These are phyloP conservation scores for Cephalopholis sonnerati DNA, from an alignment of 2,113 vertebrate genomes.

Conservation along the genomic window DNA sequence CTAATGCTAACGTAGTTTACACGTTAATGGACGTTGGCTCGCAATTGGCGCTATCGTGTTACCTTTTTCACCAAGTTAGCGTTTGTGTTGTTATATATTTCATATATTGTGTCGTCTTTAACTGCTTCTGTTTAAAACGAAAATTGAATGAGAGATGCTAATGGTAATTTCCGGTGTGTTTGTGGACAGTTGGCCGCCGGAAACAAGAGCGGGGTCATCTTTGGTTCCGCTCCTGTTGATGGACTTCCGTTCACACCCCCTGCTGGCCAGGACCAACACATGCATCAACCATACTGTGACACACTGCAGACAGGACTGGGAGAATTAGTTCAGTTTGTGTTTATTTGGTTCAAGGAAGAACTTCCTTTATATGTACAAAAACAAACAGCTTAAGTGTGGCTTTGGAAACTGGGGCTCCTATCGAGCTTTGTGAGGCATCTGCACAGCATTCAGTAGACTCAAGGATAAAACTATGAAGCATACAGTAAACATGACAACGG, in stretches of 20 bases:
- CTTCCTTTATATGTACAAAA: slow-evolving; percentile 74
- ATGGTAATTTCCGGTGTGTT: slow-evolving; percentile 19
- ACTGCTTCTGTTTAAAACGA: background rate
- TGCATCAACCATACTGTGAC: background rate
- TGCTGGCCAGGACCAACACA: background rate
- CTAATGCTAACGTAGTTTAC: background rate
- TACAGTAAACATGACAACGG: slow-evolving; percentile 65
- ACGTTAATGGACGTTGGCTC: background rate
- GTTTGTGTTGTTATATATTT: background rate
- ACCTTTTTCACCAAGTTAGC: background rate
- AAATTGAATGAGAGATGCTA: background rate
- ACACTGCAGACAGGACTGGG: background rate
- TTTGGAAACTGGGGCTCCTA: slow-evolving; percentile 56
- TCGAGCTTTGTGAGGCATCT: slow-evolving; percentile 45
- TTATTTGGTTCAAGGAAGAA: slow-evolving; percentile 80
- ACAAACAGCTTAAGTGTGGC: slow-evolving; percentile 45
- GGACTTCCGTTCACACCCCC: background rate
- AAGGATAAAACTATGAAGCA: slow-evolving; percentile 42
- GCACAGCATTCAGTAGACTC: slow-evolving; percentile 48
- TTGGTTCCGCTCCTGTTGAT: no score
- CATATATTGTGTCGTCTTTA: background rate
- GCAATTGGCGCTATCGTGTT: rapidly evolving
- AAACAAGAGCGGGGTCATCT: background rate
- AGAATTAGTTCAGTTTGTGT: slow-evolving; percentile 33
- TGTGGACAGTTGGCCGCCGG: rapidly evolving